Conservation (phyloP, 2,888 invertebrate genomes). For the Phrixothrix hirtus region DNA sequence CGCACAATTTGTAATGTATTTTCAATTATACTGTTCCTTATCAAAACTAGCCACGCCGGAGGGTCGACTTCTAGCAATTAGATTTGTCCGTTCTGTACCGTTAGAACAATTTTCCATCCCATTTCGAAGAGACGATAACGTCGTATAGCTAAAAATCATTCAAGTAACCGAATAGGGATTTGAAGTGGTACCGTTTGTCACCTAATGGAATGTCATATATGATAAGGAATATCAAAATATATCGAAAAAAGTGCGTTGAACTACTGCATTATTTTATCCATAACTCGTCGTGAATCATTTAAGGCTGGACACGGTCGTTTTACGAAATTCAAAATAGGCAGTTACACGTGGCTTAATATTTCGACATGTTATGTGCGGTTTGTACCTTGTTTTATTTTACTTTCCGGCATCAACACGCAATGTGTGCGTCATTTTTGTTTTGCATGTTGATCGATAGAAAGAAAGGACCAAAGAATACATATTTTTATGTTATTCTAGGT, state of each 20-base stretch:
- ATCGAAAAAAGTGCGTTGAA: slow-evolving; percentile 37
- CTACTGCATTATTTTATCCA: slow-evolving; percentile 15
- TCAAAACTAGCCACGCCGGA: slow-evolving; percentile 20
- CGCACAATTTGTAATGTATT: slow-evolving; percentile 25
- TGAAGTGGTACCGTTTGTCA: slow-evolving; percentile 41
- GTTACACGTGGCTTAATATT: slow-evolving; percentile 33
- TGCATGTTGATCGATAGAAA: slow-evolving; percentile 39
- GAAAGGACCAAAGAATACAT: slow-evolving; percentile 17
- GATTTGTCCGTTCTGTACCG: slow-evolving; percentile 18
- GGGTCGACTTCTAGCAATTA: slow-evolving; percentile 14
- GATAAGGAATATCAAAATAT: slow-evolving; percentile 46
- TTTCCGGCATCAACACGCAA: slow-evolving; percentile 41
- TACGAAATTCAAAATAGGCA: slow-evolving; percentile 23
- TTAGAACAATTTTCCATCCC: slow-evolving; percentile 32
- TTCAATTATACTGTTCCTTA: slow-evolving; percentile 26
- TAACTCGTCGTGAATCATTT: slow-evolving; percentile 24
- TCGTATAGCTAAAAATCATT: slow-evolving; percentile 19
- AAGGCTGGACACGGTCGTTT: slow-evolving; percentile 28
- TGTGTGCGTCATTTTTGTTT: slow-evolving; percentile 47
- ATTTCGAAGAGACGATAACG: slow-evolving; percentile 31
- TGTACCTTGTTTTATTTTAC: slow-evolving; percentile 27
- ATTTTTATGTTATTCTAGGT: slow-evolving; percentile 10
- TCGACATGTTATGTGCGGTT: slow-evolving; percentile 24
- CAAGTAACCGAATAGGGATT: slow-evolving; percentile 28
- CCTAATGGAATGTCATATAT: slow-evolving; percentile 43